Evolutionary conservation across 2,888 invertebrate species (phyloP).

Genomic region (Caenorhabditis sp.): DNA sequence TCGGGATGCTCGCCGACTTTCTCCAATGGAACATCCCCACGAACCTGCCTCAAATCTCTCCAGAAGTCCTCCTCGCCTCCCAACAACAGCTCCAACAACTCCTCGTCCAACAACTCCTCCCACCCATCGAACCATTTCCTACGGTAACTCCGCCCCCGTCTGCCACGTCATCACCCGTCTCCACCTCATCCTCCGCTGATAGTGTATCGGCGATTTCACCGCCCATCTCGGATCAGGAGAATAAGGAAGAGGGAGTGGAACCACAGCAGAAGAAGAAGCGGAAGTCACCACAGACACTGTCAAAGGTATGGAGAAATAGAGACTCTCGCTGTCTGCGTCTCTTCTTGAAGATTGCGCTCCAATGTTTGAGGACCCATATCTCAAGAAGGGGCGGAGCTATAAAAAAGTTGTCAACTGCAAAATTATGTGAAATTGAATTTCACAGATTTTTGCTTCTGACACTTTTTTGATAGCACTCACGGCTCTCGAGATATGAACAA

Average conservation of each 20-base stretch:
- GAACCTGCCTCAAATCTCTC: not conserved
- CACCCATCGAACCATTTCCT: conserved; percentile 14
- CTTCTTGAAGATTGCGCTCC: too few species aligned
- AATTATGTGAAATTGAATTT: too few species aligned
- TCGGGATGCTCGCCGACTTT: not conserved
- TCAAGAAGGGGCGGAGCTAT: too few species aligned
- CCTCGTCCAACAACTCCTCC: not conserved
- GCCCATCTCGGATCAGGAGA: not conserved
- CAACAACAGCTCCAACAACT: conserved; percentile 23
- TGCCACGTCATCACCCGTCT: conserved; percentile 1
- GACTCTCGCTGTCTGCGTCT: not conserved
- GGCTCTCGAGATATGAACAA: too few species aligned
- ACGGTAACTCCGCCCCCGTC: conserved; percentile 25
- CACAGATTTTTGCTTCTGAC: too few species aligned
- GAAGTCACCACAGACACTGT: not conserved
- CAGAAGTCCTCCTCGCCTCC: not conserved
- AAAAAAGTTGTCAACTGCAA: too few species aligned
- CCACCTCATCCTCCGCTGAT: not conserved
- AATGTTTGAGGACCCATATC: too few species aligned
- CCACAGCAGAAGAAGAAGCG: not conserved
- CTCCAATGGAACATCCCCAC: not conserved
- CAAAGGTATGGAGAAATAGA: not conserved
- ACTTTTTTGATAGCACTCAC: too few species aligned
- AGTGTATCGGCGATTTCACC: not conserved
- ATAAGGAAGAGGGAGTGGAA: not conserved